A percentile compares a stretch with the other conserved stretches of the same genome.
phyloP scores from a whole-genome alignment of 2,113 vertebrate species.

The Puntigrus tetrazona region DNA sequence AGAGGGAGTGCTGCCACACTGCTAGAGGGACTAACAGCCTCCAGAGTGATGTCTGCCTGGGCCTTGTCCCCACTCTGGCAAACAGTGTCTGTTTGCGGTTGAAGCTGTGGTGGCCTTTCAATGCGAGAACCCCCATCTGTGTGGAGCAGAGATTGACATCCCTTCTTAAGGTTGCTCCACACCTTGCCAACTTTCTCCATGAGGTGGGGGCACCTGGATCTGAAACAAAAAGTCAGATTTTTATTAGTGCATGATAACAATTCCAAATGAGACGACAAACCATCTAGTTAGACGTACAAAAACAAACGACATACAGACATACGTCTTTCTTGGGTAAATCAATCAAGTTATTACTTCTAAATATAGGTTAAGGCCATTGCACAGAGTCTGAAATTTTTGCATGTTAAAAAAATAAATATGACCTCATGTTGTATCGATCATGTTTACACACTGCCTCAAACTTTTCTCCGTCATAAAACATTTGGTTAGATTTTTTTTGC shows the following conservation, averaged over 20 bases:
- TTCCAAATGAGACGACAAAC: background rate
- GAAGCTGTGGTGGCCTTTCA: constrained; percentile 70
- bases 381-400: too few relatives aligned
- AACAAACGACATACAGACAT: background rate
- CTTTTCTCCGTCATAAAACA: too few relatives aligned
- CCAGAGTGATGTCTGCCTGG: constrained; percentile 70
- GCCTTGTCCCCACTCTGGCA: constrained; percentile 76
- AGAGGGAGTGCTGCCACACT: constrained; percentile 74
- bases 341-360: background rate
- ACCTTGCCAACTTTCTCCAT: constrained; percentile 97
- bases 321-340: background rate
- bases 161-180: constrained; percentile 98
- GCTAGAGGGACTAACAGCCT: constrained; percentile 76
- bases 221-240: constrained; percentile 54
- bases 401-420: too few relatives aligned
- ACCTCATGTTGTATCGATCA: too few relatives aligned
- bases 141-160: constrained; percentile 92
- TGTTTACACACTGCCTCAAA: too few relatives aligned
- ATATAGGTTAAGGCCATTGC: too few relatives aligned
- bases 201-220: constrained; percentile 81
- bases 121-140: constrained; percentile 69
- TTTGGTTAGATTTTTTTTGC: too few relatives aligned
- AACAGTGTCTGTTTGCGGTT: constrained; percentile 74
- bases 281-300: background rate
- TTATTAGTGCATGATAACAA: background rate